Evolutionary conservation across 2,113 vertebrate species (phyloP).

Genomic region (Murina feae): DNA sequence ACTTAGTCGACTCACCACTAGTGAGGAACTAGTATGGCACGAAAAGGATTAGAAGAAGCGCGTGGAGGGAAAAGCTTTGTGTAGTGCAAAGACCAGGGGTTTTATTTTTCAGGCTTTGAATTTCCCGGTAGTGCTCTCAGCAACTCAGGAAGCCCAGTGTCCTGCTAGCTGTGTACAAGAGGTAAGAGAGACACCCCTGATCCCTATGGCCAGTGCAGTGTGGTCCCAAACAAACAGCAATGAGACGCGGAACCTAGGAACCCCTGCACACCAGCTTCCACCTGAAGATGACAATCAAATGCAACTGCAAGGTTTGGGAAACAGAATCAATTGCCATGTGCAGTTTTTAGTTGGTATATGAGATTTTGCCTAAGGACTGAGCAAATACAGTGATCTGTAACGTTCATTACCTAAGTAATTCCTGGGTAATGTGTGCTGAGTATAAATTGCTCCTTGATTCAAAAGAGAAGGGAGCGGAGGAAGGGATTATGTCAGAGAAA

Average conservation of each 20-base stretch:
- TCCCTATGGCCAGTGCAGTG: not conserved
- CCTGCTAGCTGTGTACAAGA: not conserved
- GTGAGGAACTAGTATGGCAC: not conserved
- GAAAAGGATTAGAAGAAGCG: not conserved
- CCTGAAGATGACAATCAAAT: not conserved
- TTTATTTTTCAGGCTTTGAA: not conserved
- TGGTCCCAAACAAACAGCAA: not conserved
- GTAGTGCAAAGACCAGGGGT: not conserved
- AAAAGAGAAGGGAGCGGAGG: not conserved
- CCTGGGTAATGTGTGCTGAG: rapidly evolving
- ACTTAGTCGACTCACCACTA: not conserved
- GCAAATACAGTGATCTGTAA: not conserved
- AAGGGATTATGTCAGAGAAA: not conserved
- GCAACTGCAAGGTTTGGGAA: not conserved
- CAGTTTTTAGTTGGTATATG: not conserved
- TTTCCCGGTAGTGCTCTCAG: not conserved
- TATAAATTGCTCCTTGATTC: not conserved
- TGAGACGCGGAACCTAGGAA: not conserved
- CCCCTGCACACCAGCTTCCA: rapidly evolving
- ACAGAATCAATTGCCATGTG: not conserved
- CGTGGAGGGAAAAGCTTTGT: not conserved
- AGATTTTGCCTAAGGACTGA: not conserved
- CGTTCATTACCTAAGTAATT: not conserved
- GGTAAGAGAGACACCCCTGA: not conserved
- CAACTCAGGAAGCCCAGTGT: not conserved